phyloP scores from a whole-genome alignment of 2,113 vertebrate species.

The Anthoscopus minutus region DNA sequence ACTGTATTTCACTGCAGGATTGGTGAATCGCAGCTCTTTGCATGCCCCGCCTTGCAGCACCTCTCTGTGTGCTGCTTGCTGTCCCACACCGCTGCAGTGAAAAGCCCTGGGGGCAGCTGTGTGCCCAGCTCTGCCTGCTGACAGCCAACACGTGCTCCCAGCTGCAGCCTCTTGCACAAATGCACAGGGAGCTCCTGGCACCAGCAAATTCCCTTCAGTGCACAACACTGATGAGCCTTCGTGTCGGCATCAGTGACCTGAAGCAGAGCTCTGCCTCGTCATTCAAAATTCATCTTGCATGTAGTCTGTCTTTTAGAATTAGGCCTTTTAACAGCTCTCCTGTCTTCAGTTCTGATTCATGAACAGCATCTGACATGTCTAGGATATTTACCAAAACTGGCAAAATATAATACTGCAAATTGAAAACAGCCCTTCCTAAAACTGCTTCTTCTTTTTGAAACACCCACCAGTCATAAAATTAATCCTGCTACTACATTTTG shows the following conservation, averaged over 20 bases:
- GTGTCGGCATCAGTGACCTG: neutral
- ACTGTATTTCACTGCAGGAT: neutral
- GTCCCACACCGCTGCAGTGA: neutral
- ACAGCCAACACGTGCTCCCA: neutral
- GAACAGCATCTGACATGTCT: neutral
- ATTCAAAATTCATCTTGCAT: neutral
- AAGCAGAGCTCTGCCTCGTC: neutral
- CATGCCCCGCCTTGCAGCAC: neutral
- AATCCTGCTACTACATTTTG: neutral
- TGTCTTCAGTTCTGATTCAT: neutral
- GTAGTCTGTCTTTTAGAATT: neutral
- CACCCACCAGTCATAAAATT: neutral
- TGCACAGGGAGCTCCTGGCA: neutral
- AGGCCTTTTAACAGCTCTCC: neutral
- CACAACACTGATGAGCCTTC: neutral
- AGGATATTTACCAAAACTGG: neutral
- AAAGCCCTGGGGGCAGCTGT: neutral
- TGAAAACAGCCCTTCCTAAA: neutral
- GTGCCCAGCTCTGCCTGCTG: neutral
- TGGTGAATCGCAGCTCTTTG: accelerated
- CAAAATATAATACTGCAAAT: neutral
- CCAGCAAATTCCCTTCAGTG: neutral
- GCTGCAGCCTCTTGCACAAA: neutral
- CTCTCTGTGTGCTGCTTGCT: neutral
- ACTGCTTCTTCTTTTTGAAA: neutral